A percentile compares a stretch with the other conserved stretches of the same genome.
Conservation (phyloP, 1,140 invertebrate species). For the Ladona fulva region DNA sequence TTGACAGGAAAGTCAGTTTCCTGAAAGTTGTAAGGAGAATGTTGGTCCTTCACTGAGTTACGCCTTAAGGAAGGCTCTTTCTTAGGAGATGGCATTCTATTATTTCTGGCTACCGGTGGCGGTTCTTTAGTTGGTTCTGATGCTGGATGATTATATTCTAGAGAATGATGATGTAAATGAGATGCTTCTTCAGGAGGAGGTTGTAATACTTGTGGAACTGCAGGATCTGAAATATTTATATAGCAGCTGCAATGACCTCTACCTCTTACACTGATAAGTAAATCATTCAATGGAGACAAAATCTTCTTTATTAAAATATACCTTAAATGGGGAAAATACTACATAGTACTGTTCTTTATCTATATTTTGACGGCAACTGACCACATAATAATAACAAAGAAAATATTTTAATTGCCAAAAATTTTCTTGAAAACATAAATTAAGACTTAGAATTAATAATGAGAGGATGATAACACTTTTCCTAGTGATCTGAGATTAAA, state of each 20-base stretch:
- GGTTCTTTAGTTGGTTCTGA: conserved; percentile 1
- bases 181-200: conserved; percentile 21
- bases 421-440: too few species aligned
- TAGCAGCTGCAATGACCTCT: conserved; percentile 14
- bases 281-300: too few species aligned
- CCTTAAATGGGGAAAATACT: too few species aligned
- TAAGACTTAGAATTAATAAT: too few species aligned
- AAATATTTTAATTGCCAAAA: too few species aligned
- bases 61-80: neutral
- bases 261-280: too few species aligned
- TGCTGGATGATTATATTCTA: conserved; percentile 11
- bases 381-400: too few species aligned
- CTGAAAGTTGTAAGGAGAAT: conserved; percentile 1
- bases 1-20: conserved; percentile 21
- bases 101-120: neutral
- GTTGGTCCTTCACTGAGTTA: conserved; percentile 12
- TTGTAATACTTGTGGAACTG: conserved; percentile 18
- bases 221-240: conserved; percentile 12
- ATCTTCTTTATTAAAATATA: too few species aligned
- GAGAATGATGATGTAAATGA: conserved; percentile 17
- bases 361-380: too few species aligned
- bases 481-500: too few species aligned
- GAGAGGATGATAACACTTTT: too few species aligned
- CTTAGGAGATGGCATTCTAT: neutral
- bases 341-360: too few species aligned